Evolutionary conservation across 2,113 vertebrate genomes (phyloP).

Genomic region (Eretmochelys imbricata): DNA sequence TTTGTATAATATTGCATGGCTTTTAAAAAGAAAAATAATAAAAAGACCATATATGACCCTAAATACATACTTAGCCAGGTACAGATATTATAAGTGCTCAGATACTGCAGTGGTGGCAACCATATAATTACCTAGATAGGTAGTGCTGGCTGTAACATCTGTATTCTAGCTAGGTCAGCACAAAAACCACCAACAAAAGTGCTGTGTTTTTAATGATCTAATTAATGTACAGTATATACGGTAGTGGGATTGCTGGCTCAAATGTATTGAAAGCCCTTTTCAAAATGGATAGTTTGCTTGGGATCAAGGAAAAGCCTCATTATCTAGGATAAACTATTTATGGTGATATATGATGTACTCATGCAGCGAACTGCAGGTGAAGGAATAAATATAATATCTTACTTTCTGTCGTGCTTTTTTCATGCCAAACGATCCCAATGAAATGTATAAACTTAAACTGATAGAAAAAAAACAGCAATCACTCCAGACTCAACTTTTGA

Average conservation of each 20-base stretch:
- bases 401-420: neutral
- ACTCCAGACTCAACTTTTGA: neutral
- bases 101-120: neutral
- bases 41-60: accelerated
- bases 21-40: neutral
- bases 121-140: neutral
- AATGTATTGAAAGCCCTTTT: neutral
- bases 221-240: neutral
- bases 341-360: neutral
- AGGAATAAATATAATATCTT: neutral
- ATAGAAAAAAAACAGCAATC: neutral
- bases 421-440: neutral
- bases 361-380: neutral
- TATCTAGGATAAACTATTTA: neutral
- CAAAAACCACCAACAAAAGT: neutral
- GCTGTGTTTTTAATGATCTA: neutral
- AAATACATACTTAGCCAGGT: neutral
- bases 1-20: neutral
- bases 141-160: neutral
- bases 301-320: neutral
- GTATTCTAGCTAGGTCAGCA: neutral
- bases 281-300: neutral
- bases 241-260: neutral
- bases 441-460: neutral
- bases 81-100: neutral